These are phyloP conservation scores for Numenius phaeopus DNA, from an alignment of 2,797 vertebrate species.

Conservation along the genomic window DNA sequence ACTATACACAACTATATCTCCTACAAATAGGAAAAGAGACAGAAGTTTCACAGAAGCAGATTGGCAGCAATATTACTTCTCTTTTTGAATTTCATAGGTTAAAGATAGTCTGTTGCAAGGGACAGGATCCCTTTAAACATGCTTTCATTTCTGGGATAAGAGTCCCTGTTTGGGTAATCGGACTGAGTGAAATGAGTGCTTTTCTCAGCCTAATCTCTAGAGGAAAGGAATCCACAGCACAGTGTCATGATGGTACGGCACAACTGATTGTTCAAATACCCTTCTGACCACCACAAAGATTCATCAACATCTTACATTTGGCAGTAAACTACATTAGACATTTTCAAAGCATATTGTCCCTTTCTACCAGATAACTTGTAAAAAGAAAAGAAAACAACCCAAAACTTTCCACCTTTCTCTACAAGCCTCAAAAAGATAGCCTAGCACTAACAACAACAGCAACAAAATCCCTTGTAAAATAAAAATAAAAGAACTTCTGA, in stretches of 20 bases:
- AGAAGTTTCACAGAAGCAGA: background rate
- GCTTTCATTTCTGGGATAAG: background rate
- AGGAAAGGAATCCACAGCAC: background rate
- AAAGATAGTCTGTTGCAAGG: background rate
- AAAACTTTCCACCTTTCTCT: background rate
- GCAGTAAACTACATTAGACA: background rate
- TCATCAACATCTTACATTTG: background rate
- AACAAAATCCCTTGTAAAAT: background rate
- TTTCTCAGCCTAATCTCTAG: background rate
- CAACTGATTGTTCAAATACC: background rate
- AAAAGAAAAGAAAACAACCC: background rate
- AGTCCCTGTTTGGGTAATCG: background rate
- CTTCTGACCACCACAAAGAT: background rate
- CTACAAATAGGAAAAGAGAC: background rate
- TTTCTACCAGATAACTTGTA: background rate
- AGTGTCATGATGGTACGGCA: background rate
- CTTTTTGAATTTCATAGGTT: background rate
- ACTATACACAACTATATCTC: background rate
- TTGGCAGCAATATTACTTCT: background rate
- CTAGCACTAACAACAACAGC: background rate
- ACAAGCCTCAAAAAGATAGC: background rate
- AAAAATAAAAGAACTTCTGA: background rate
- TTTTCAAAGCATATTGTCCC: background rate
- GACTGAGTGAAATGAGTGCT: background rate
- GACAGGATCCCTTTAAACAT: background rate